These are phyloP conservation scores for Grallaria varia DNA, from an alignment of 2,113 vertebrate genomes.

Conservation along the genomic window DNA sequence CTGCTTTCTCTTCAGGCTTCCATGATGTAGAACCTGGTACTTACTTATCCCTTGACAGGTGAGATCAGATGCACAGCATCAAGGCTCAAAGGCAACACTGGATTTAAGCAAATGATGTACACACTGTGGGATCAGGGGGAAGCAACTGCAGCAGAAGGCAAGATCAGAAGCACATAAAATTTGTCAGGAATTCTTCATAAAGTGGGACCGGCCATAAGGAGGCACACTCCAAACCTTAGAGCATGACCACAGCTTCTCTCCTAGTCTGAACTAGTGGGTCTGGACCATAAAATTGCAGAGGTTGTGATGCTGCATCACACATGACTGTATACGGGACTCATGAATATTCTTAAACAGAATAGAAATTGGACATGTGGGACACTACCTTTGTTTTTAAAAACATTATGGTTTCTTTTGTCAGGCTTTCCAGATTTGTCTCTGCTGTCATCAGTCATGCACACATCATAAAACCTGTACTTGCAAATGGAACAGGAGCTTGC, in stretches of 20 bases:
- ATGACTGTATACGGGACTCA: neutral
- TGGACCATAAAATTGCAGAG: neutral
- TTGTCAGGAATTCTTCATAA: neutral
- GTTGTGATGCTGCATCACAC: neutral
- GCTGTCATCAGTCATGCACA: neutral
- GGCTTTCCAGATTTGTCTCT: neutral
- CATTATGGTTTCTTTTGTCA: neutral
- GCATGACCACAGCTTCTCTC: neutral
- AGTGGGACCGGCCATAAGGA: neutral
- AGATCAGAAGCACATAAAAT: neutral
- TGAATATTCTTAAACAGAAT: neutral
- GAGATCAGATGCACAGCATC: neutral
- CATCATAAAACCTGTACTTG: neutral
- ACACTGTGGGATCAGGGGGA: fast-evolving
- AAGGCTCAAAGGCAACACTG: neutral
- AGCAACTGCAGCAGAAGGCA: neutral
- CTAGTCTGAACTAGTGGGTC: neutral
- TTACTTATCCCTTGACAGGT: neutral
- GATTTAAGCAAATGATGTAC: neutral
- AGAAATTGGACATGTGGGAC: neutral
- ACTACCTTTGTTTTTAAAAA: neutral
- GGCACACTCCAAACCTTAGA: neutral
- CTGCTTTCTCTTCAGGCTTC: neutral
- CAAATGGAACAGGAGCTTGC: neutral
- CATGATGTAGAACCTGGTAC: neutral